Conservation (phyloP, 2,888 invertebrate genomes). For the Lutraria lutraria region DNA sequence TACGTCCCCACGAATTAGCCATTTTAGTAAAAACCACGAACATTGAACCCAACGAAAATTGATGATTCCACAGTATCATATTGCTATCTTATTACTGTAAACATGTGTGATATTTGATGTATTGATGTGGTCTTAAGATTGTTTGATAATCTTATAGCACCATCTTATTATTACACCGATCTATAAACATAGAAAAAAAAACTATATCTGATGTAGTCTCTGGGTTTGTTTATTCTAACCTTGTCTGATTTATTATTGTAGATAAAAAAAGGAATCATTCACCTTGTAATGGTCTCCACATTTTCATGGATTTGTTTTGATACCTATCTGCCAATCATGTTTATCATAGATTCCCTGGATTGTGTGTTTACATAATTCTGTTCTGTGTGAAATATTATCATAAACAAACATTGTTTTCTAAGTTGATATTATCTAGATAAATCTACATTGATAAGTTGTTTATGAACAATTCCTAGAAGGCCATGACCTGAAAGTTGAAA, state of each 20-base stretch:
- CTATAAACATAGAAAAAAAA: neutral
- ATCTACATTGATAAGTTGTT: neutral
- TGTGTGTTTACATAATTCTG: neutral
- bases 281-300: constrained; percentile 35
- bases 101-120: neutral
- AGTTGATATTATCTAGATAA: neutral
- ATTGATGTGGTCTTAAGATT: neutral
- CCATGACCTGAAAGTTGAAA: neutral
- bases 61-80: neutral
- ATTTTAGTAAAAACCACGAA: no score
- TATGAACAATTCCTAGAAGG: neutral
- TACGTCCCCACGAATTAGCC: no score
- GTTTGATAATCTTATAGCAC: neutral
- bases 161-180: neutral
- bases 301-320: constrained; percentile 10
- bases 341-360: neutral
- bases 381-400: neutral
- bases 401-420: neutral
- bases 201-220: neutral
- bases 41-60: no score
- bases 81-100: neutral
- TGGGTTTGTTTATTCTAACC: neutral
- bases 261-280: constrained; percentile 30
- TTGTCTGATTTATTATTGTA: neutral
- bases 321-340: neutral